Evolutionary conservation across 2,797 vertebrate genomes (phyloP).

Genomic region (Loris lydekkerianus): DNA sequence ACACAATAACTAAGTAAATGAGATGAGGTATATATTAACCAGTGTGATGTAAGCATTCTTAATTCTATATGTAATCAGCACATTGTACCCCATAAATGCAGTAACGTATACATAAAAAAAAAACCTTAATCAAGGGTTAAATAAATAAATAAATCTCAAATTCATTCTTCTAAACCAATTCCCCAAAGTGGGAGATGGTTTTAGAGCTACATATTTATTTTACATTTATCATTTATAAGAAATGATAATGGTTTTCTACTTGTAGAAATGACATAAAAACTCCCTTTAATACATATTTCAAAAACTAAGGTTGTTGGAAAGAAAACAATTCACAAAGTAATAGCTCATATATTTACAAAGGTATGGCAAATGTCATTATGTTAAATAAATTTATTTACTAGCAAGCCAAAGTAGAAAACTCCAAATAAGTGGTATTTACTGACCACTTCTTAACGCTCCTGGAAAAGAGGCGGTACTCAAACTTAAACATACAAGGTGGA

Average conservation of each 20-base stretch:
- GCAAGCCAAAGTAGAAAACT: conserved; percentile 60
- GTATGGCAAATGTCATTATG: not conserved
- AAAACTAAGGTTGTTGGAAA: conserved; percentile 47
- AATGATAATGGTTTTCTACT: not conserved
- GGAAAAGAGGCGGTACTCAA: conserved; percentile 41
- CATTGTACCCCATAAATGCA: too few species aligned
- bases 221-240: conserved; percentile 23
- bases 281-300: conserved; percentile 54
- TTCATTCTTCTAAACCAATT: conserved; percentile 24
- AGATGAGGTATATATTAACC: too few species aligned
- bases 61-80: too few species aligned
- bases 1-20: too few species aligned
- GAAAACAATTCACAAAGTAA: conserved; percentile 26
- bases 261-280: conserved; percentile 49
- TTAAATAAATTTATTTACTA: not conserved
- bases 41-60: too few species aligned
- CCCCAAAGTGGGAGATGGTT: not conserved
- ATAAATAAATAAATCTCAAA: not conserved
- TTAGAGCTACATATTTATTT: conserved; percentile 37
- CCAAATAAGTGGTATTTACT: conserved; percentile 38
- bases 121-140: too few species aligned
- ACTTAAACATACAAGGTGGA: not conserved
- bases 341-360: not conserved
- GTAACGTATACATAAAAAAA: too few species aligned
- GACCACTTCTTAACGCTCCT: not conserved